These are phyloP conservation scores for Mallotus villosus DNA, from an alignment of 2,797 vertebrate species.

Conservation along the genomic window DNA sequence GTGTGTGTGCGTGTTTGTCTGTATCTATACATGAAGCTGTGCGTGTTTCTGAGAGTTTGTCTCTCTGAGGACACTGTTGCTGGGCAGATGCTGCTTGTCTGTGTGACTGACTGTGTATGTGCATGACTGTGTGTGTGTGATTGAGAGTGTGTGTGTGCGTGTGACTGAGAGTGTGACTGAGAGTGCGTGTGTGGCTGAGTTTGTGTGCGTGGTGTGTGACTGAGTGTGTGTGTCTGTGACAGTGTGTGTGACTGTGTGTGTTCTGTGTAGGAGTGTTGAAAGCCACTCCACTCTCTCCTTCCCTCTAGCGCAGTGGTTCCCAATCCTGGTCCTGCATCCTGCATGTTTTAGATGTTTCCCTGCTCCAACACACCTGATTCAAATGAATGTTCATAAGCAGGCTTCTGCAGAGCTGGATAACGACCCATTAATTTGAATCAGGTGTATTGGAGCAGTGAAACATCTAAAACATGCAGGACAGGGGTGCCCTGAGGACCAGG, in stretches of 20 bases:
- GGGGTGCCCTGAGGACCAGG: no score
- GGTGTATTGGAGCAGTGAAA: no score
- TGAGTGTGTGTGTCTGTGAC: neutral
- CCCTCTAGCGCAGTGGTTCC: slow-evolving; percentile 9
- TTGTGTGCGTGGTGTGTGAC: neutral
- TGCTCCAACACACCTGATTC: no score
- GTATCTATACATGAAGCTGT: neutral
- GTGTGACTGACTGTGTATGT: slow-evolving; percentile 17
- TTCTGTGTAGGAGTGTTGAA: no score
- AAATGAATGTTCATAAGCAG: no score
- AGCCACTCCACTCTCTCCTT: slow-evolving; percentile 5
- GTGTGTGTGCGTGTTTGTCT: neutral
- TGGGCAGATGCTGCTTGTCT: slow-evolving; percentile 32
- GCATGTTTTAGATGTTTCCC: no score
- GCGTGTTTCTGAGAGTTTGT: neutral
- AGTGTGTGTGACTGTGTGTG: no score
- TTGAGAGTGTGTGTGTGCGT: neutral
- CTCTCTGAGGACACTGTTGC: slow-evolving; percentile 36
- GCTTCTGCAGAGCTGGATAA: no score
- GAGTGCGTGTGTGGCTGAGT: slow-evolving; percentile 14
- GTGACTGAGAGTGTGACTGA: neutral
- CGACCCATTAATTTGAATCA: no score
- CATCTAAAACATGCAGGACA: no score
- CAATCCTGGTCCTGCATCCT: no score
- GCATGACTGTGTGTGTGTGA: neutral